Base-by-base conservation (phyloP, 2,888 invertebrate genomes). In the Erebia aethiops region DNA sequence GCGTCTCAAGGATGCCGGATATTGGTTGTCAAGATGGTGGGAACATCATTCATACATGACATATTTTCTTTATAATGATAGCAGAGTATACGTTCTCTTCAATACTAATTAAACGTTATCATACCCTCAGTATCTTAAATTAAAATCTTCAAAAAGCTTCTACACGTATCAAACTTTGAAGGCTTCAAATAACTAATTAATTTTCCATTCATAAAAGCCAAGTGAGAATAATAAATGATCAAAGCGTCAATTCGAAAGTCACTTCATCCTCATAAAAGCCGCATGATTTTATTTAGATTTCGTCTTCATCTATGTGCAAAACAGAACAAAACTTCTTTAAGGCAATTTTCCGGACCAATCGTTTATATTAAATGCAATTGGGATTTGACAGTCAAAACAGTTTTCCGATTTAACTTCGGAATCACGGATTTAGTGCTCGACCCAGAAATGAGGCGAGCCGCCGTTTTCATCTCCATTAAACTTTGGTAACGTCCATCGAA, bases 401-500 rank as follows among this genome's bases (percentile, higher is more conserved):
- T 64, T 68, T 67, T 65, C 78, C 80, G 80, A 77, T 83, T 82
- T 79, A 85, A 83, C 80, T 85, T 80, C 77, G 80, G 81, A 83
- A 86, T 88, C 85, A 87, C 78, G 76, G 83, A 86, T 87, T 89
- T 86, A 86, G 82, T 82, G 76, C 81, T 77, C 77, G 82, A 80
- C 77, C 78, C 78, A 75, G 80, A 83, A 84, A 84, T 85, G 83
- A 82, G 84, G 85, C 84, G 84, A 85, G 85, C 83, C 85, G 81
- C 82, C 83, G 86, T 87, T 89, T 89, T 86, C 87, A 82, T 86
- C 83, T 84, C 87, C 87, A 88, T 89, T 89, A 85, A 90, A 90
- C 87, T 89, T 89, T 81, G 79, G 77, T 79, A 58, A 74, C 75
- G 77, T 78, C 75, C 71, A 77, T 74, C 77, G 81, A 83, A 81